These are phyloP conservation scores for Euclidia mi DNA, from an alignment of 2,888 invertebrate species.

Conservation along the genomic window DNA sequence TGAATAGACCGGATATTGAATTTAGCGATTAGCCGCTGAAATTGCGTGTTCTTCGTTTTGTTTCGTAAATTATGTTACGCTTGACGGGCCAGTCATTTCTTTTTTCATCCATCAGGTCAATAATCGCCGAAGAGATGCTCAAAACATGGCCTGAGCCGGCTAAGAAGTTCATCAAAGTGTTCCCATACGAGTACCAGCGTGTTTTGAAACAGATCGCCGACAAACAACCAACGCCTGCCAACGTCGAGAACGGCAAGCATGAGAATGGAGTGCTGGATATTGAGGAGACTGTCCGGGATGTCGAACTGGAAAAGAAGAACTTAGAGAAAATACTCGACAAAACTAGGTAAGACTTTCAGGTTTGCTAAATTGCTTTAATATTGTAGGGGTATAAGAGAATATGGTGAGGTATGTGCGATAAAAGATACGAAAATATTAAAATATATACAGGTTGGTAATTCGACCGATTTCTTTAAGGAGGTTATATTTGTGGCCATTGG, in stretches of 20 bases:
- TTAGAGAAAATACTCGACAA: constrained; percentile 95
- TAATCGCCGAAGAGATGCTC: constrained; percentile 95
- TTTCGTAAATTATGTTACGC: too few relatives aligned
- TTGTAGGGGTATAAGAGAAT: too few relatives aligned
- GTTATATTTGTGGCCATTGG: too few relatives aligned
- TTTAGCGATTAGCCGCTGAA: too few relatives aligned
- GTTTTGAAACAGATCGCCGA: constrained; percentile 93
- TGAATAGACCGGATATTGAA: too few relatives aligned
- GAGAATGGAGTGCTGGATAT: constrained; percentile 92
- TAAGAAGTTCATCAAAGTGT: constrained; percentile 97
- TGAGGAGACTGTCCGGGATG: constrained; percentile 96
- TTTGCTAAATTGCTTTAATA: too few relatives aligned
- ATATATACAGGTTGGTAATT: too few relatives aligned
- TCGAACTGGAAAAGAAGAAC: constrained; percentile 94
- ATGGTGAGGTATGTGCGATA: too few relatives aligned
- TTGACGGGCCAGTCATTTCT: too few relatives aligned
- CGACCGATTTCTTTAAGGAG: too few relatives aligned
- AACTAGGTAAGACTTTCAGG: constrained; percentile 86
- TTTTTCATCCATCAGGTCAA: constrained; percentile 85
- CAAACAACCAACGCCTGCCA: constrained; percentile 58
- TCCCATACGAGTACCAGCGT: constrained; percentile 98
- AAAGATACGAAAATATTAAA: too few relatives aligned
- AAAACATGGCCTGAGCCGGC: constrained; percentile 94
- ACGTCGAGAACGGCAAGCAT: constrained; percentile 69
- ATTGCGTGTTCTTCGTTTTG: too few relatives aligned